These are phyloP conservation scores for Iselma pallidipennis DNA, from an alignment of 2,888 invertebrate genomes.

Conservation along the genomic window DNA sequence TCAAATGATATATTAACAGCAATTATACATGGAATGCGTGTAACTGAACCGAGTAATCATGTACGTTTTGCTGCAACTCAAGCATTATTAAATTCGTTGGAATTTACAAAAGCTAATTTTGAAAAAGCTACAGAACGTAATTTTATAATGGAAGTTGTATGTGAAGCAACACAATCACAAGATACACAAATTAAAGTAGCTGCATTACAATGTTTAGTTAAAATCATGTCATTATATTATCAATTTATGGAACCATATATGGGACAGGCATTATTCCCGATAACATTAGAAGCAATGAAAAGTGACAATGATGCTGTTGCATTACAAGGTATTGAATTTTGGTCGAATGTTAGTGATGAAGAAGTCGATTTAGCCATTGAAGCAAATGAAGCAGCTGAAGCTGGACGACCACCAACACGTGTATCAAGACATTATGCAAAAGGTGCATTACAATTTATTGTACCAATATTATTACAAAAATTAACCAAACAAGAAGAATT, in stretches of 20 bases:
- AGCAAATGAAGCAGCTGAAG: slow-evolving; percentile 91
- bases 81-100: slow-evolving; percentile 94
- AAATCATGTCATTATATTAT: slow-evolving; percentile 98
- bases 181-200: slow-evolving; percentile 91
- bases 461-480: slow-evolving; percentile 91
- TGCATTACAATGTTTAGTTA: slow-evolving; percentile 95
- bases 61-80: slow-evolving; percentile 96
- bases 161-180: slow-evolving; percentile 94
- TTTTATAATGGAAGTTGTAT: slow-evolving; percentile 98
- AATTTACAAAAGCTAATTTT: slow-evolving; percentile 98
- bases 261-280: slow-evolving; percentile 96
- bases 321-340: slow-evolving; percentile 99
- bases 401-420: slow-evolving; percentile 84
- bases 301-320: slow-evolving; percentile 95
- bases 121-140: slow-evolving; percentile 96
- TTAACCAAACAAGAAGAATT: slow-evolving; percentile 96
- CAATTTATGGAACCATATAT: slow-evolving; percentile 99
- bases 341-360: slow-evolving; percentile 99
- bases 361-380: slow-evolving; percentile 96
- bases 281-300: slow-evolving; percentile 98
- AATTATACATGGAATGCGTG: slow-evolving; percentile 98
- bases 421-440: slow-evolving; percentile 97
- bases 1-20: slow-evolving; percentile 98
- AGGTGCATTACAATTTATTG: slow-evolving; percentile 93
- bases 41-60: slow-evolving; percentile 89